Percentiles rank a stretch among this genome's conserved stretches.
Evolutionary conservation across 2,113 vertebrate genomes (phyloP).

Genomic region (Hipposideros armiger): DNA sequence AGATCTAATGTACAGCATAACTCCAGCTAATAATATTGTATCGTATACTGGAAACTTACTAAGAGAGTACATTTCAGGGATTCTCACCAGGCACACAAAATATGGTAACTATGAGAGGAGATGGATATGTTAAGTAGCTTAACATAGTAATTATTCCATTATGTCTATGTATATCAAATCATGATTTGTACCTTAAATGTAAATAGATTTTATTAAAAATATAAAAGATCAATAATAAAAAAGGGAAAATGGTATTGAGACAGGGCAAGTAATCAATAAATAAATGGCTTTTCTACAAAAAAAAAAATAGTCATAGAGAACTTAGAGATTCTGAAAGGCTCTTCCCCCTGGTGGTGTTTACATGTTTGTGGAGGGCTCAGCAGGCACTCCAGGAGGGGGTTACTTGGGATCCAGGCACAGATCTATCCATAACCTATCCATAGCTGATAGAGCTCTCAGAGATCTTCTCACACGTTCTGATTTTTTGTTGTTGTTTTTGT

Average conservation of each 20-base stretch:
- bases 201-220: not conserved
- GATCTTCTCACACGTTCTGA: not conserved
- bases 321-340: not conserved
- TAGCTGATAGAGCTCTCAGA: not conserved
- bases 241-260: not conserved
- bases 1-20: not conserved
- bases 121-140: not conserved
- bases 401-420: not conserved
- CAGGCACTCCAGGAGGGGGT: not conserved
- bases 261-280: not conserved
- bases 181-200: not conserved
- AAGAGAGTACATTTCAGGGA: not conserved
- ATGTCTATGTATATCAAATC: not conserved
- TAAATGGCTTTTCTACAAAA: not conserved
- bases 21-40: not conserved
- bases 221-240: not conserved
- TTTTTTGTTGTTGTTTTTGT: not conserved
- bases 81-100: not conserved
- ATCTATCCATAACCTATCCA: not conserved
- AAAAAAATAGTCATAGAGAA: not conserved
- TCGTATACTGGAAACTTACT: not conserved
- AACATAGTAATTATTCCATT: not conserved
- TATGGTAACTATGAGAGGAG: not conserved
- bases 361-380: not conserved
- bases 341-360: not conserved